Conservation (phyloP, 2,797 vertebrate genomes). For the Hydrocynus forskahlii region DNA sequence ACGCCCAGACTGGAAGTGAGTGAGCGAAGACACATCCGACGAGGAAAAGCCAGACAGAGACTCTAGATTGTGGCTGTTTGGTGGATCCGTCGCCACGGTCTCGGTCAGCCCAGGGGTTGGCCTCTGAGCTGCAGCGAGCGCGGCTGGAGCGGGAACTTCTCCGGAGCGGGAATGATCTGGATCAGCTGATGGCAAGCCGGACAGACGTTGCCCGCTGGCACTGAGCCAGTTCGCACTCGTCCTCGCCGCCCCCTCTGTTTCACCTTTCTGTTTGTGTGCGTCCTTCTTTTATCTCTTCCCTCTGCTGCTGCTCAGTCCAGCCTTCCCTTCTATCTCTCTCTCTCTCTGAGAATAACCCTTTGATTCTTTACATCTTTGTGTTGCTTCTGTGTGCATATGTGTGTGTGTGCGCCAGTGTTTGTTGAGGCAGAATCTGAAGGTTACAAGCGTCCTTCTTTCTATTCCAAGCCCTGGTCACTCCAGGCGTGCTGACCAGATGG, state of each 20-base stretch:
- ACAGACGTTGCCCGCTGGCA: slow-evolving; percentile 8
- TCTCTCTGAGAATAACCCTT: neutral
- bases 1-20: neutral
- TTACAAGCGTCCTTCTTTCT: slow-evolving; percentile 43
- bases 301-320: slow-evolving; percentile 9
- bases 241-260: slow-evolving; percentile 30
- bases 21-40: neutral
- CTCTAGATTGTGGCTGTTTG: neutral
- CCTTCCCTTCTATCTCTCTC: neutral
- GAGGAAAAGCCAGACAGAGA: neutral
- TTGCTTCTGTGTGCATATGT: neutral
- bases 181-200: neutral
- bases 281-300: slow-evolving; percentile 48
- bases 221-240: slow-evolving; percentile 62
- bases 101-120: neutral
- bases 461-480: slow-evolving; percentile 42
- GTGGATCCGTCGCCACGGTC: neutral
- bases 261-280: slow-evolving; percentile 51
- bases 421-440: slow-evolving; percentile 59
- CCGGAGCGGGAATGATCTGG: neutral
- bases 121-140: neutral
- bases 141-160: neutral
- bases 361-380: neutral
- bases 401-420: slow-evolving; percentile 62
- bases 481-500: slow-evolving; percentile 38